phyloP scores from a whole-genome alignment of 2,113 vertebrate species.

The Glareola pratincola region DNA sequence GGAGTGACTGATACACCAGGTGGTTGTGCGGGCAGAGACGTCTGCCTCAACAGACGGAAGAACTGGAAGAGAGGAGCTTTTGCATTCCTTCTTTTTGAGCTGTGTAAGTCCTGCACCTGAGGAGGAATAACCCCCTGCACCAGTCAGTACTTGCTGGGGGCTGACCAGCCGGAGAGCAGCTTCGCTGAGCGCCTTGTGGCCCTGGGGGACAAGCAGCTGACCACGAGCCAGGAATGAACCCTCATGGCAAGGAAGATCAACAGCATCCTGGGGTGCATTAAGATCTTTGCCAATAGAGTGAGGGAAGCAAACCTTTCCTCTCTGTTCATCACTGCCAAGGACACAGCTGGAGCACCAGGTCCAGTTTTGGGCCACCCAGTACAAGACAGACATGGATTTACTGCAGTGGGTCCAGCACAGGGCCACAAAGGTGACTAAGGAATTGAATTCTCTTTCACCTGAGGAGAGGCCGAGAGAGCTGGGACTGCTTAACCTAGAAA shows the following conservation, averaged over 20 bases:
- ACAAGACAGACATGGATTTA: background rate
- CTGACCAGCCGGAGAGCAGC: background rate
- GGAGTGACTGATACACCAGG: background rate
- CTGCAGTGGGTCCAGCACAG: background rate
- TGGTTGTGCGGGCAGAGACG: background rate
- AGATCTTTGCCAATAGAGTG: background rate
- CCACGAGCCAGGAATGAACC: background rate
- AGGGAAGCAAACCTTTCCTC: background rate
- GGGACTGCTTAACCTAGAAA: background rate
- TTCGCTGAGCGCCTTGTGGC: background rate
- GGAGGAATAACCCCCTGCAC: background rate
- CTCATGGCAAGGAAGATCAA: background rate
- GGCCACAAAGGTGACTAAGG: background rate
- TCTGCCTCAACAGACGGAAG: background rate
- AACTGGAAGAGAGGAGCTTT: background rate
- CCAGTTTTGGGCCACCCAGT: background rate
- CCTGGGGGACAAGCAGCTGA: background rate
- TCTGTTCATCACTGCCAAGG: background rate
- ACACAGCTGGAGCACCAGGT: background rate
- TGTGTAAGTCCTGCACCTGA: background rate
- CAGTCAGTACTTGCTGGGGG: no score
- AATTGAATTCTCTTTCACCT: background rate
- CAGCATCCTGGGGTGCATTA: background rate
- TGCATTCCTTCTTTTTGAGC: no score
- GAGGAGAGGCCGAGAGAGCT: background rate